Percentiles rank a stretch among this genome's conserved stretches.
These are phyloP conservation scores for Apogon talboti DNA, from an alignment of 2,797 vertebrate genomes.

Conservation along the genomic window DNA sequence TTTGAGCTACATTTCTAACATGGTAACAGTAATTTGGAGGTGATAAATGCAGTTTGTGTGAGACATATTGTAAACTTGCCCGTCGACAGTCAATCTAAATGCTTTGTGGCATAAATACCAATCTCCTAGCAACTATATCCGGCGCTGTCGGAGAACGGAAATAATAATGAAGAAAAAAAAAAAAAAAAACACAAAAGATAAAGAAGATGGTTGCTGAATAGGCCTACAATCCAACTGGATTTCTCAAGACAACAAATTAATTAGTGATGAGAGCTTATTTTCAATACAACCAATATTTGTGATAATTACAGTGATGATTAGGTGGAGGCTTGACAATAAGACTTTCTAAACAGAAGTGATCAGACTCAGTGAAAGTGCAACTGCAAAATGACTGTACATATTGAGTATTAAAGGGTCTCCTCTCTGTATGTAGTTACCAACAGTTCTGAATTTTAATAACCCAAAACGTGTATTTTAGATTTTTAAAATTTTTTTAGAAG, in stretches of 20 bases:
- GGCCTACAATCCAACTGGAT: background rate
- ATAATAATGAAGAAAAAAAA: background rate
- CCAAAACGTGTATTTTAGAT: no score
- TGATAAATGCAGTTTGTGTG: background rate
- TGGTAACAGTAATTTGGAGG: background rate
- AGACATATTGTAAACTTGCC: background rate
- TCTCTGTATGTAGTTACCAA: no score
- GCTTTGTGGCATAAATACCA: background rate
- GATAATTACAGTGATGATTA: background rate
- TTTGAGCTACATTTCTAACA: background rate
- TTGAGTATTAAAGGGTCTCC: background rate
- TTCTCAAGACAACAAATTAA: no score
- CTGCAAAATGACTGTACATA: background rate
- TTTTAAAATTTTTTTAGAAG: no score
- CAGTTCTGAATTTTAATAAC: no score
- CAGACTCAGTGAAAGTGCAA: background rate
- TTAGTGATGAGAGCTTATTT: no score
- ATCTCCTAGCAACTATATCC: background rate
- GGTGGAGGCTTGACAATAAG: background rate
- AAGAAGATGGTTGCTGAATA: background rate
- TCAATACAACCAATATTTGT: no score
- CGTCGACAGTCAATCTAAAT: background rate
- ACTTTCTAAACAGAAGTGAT: background rate
- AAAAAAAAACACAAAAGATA: background rate
- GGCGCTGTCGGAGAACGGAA: background rate